Conservation (phyloP, 2,888 invertebrate species). For the Hydriomena furcata region DNA sequence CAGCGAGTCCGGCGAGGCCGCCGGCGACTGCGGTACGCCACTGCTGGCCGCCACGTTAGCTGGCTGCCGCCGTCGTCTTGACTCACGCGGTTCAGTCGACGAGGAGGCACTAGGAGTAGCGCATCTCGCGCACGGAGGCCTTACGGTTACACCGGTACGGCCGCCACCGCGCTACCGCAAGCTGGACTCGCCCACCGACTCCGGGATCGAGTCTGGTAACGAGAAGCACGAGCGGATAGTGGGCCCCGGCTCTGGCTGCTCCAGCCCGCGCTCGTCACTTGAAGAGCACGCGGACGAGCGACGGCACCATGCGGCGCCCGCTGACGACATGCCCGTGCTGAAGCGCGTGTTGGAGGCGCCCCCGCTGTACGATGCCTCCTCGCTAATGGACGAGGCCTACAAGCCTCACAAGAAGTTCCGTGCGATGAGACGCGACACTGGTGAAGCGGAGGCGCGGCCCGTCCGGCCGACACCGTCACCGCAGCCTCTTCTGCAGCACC, state of each 20-base stretch:
- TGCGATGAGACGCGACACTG: slow-evolving; percentile 91
- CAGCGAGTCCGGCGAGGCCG: slow-evolving; percentile 92
- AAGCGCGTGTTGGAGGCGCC: slow-evolving; percentile 96
- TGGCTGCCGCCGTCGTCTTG: slow-evolving; percentile 88
- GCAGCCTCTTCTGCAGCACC: slow-evolving; percentile 78
- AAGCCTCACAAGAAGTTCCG: slow-evolving; percentile 98
- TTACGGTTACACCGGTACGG: slow-evolving; percentile 88
- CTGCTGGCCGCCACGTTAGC: slow-evolving; percentile 90
- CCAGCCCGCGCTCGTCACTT: slow-evolving; percentile 92
- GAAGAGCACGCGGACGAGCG: slow-evolving; percentile 89
- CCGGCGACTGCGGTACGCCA: slow-evolving; percentile 88
- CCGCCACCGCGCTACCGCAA: slow-evolving; percentile 89
- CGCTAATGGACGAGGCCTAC: slow-evolving; percentile 97
- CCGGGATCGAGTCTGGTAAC: slow-evolving; percentile 96
- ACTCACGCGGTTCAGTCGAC: slow-evolving; percentile 89
- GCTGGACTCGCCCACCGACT: slow-evolving; percentile 95
- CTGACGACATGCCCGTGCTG: slow-evolving; percentile 96
- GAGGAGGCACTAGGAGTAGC: slow-evolving; percentile 89
- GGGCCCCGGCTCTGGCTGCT: slow-evolving; percentile 89
- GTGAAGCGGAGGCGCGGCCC: slow-evolving; percentile 86
- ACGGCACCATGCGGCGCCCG: slow-evolving; percentile 79
- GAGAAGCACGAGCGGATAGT: slow-evolving; percentile 91
- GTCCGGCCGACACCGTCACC: slow-evolving; percentile 77
- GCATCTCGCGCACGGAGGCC: slow-evolving; percentile 88
- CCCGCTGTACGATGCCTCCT: slow-evolving; percentile 94